A percentile compares a stretch with the other conserved stretches of the same genome.
phyloP scores from a whole-genome alignment of 2,113 vertebrate species.

The Strix aluco region DNA sequence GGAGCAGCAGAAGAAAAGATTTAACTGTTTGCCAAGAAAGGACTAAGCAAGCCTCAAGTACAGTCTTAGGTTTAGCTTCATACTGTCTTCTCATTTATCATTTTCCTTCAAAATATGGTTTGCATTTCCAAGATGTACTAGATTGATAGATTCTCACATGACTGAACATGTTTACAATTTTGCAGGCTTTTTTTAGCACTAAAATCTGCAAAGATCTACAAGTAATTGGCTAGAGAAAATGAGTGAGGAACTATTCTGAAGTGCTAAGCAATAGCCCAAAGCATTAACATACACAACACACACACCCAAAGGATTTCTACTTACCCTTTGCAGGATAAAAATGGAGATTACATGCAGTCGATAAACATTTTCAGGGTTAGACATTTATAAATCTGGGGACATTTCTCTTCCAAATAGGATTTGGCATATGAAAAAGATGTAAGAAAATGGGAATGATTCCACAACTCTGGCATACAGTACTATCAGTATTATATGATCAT shows the following conservation, averaged over 20 bases:
- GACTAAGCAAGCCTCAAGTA: constrained; percentile 6
- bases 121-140: constrained; percentile 44
- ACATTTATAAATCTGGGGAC: not conserved
- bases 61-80: constrained; percentile 10
- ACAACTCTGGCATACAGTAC: not conserved
- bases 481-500: not conserved
- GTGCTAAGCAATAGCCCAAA: not conserved
- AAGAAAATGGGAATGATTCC: not conserved
- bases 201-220: constrained; percentile 42
- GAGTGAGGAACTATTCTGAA: not conserved
- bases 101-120: constrained; percentile 58
- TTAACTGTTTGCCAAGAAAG: not conserved
- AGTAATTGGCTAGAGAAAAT: constrained; percentile 37
- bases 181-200: constrained; percentile 44
- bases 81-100: constrained; percentile 44
- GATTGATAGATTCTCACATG: constrained; percentile 48
- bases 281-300: not conserved
- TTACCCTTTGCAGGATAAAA: not conserved
- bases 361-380: not conserved
- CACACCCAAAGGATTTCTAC: not conserved
- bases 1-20: not conserved
- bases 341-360: not conserved
- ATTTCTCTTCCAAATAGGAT: not conserved
- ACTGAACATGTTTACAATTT: constrained; percentile 50
- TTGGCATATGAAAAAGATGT: not conserved